phyloP scores from a whole-genome alignment of 1,140 invertebrate species.

The Charaxes varanes region DNA sequence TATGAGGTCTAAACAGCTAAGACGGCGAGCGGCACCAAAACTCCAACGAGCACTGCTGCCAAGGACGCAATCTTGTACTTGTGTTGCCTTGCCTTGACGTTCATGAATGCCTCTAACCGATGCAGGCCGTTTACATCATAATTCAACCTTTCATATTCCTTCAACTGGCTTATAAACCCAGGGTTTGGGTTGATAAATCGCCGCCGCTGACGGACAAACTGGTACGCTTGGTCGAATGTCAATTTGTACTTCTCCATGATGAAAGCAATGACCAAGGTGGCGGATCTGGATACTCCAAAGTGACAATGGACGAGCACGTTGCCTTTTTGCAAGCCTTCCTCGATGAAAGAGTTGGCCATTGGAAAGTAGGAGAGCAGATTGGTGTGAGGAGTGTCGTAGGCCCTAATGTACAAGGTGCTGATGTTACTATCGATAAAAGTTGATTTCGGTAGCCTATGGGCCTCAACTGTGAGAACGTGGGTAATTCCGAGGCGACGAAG shows the following conservation, averaged over 20 bases:
- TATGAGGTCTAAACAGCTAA: slow-evolving; percentile 34
- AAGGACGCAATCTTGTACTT: slow-evolving; percentile 58
- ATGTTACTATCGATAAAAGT: slow-evolving; percentile 48
- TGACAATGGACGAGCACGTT: slow-evolving; percentile 96
- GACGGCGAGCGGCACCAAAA: slow-evolving; percentile 51
- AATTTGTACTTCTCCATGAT: slow-evolving; percentile 92
- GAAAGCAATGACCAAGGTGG: slow-evolving; percentile 96
- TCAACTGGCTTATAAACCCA: slow-evolving; percentile 96
- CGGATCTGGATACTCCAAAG: slow-evolving; percentile 94
- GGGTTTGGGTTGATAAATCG: slow-evolving; percentile 97
- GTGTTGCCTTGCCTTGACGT: slow-evolving; percentile 51
- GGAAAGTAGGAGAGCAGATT: slow-evolving; percentile 64
- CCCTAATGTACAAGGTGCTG: slow-evolving; percentile 58
- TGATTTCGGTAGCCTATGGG: slow-evolving; percentile 47
- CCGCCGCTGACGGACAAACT: slow-evolving; percentile 88
- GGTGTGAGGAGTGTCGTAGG: slow-evolving; percentile 58
- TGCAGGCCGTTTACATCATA: slow-evolving; percentile 50
- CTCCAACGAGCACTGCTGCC: slow-evolving; percentile 43
- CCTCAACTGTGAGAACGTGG: slow-evolving; percentile 61
- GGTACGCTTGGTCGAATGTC: slow-evolving; percentile 92
- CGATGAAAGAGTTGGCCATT: slow-evolving; percentile 63
- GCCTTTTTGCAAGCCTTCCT: slow-evolving; percentile 51
- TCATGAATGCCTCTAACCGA: slow-evolving; percentile 49
- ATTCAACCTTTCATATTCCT: slow-evolving; percentile 76
- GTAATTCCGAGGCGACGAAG: slow-evolving; percentile 58